phyloP scores from a whole-genome alignment of 2,888 invertebrate genomes.

The Eudemis profundana region DNA sequence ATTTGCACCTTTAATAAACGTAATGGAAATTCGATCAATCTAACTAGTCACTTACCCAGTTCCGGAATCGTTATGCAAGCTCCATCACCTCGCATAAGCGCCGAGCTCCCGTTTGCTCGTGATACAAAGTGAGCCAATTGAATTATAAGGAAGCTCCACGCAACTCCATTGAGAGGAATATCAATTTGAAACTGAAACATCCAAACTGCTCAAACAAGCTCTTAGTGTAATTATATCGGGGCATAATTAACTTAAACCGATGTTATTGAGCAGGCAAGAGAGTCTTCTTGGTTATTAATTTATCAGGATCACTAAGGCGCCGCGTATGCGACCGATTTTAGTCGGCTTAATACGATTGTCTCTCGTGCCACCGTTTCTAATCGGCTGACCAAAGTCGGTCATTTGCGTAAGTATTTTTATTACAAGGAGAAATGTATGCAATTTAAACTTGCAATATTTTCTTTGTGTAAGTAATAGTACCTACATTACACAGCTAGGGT shows the following conservation, averaged over 20 bases:
- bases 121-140: slow-evolving; percentile 22
- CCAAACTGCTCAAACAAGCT: slow-evolving; percentile 31
- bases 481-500: too few species aligned
- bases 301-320: neutral
- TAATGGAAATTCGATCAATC: too few species aligned
- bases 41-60: too few species aligned
- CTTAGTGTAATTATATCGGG: slow-evolving; percentile 22
- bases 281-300: neutral
- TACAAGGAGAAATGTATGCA: too few species aligned
- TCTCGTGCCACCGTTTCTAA: too few species aligned
- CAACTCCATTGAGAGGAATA: slow-evolving; percentile 32
- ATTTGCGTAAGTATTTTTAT: too few species aligned
- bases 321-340: too few species aligned
- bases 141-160: slow-evolving; percentile 26
- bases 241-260: slow-evolving; percentile 15
- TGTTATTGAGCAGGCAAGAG: slow-evolving; percentile 3
- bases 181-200: slow-evolving; percentile 25
- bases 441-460: too few species aligned
- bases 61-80: neutral
- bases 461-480: too few species aligned
- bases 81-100: neutral
- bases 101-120: neutral
- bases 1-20: too few species aligned
- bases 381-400: too few species aligned
- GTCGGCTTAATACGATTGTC: too few species aligned